phyloP scores from a whole-genome alignment of 2,797 vertebrate species.

The Nyctibius grandis region DNA sequence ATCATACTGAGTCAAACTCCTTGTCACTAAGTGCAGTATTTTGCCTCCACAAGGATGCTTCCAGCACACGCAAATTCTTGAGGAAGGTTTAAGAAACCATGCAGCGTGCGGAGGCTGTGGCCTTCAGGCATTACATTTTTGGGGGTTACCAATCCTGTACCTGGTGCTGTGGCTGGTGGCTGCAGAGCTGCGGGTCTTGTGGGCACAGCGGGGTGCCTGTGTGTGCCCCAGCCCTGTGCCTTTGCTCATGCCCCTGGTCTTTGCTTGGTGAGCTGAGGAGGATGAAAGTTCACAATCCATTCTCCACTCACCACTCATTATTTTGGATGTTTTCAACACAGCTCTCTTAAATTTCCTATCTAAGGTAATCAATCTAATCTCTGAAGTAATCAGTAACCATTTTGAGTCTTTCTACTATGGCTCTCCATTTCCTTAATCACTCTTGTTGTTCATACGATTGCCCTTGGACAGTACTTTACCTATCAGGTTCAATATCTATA shows the following conservation, averaged over 20 bases:
- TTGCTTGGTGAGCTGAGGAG: neutral
- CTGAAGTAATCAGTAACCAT: neutral
- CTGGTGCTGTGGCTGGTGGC: neutral
- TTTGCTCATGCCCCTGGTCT: neutral
- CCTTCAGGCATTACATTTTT: neutral
- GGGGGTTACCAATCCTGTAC: neutral
- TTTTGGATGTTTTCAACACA: neutral
- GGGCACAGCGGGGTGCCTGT: fast-evolving
- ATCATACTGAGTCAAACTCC: neutral
- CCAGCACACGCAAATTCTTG: neutral
- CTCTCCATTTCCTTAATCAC: neutral
- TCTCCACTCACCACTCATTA: fast-evolving
- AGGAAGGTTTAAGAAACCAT: neutral
- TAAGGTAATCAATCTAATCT: neutral
- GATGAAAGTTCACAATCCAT: neutral
- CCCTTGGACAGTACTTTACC: neutral
- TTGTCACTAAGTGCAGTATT: neutral
- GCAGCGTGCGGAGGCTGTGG: neutral
- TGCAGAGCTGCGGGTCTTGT: fast-evolving
- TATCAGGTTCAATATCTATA: neutral
- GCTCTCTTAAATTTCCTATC: neutral
- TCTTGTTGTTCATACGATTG: neutral
- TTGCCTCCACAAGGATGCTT: neutral
- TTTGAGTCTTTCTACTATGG: neutral
- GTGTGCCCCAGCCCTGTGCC: neutral